A percentile compares a stretch with the other conserved stretches of the same genome.
Evolutionary conservation across 2,888 invertebrate species (phyloP).

Genomic region (Gymnosoma rotundatum): DNA sequence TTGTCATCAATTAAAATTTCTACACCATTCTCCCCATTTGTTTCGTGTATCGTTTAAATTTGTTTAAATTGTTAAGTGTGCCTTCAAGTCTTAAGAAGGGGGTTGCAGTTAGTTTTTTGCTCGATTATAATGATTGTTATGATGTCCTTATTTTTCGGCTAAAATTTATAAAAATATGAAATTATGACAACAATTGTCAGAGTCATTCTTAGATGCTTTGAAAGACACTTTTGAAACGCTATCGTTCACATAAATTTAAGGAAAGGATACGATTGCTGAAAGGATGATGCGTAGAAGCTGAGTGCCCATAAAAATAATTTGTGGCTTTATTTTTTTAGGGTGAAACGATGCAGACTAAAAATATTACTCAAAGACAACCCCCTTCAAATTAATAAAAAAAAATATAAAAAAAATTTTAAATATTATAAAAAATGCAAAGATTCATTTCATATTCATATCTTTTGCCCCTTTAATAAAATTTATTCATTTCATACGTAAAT

Average conservation of each 20-base stretch:
- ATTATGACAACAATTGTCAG: constrained; percentile 67
- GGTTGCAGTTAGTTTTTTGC: constrained; percentile 42
- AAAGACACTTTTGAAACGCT: constrained; percentile 46
- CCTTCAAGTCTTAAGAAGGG: constrained; percentile 23
- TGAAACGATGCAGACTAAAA: constrained; percentile 25
- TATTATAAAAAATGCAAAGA: constrained; percentile 31
- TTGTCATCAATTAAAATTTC: constrained; percentile 81
- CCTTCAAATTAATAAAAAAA: constrained; percentile 2
- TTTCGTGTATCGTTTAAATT: constrained; percentile 65
- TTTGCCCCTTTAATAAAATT: neutral
- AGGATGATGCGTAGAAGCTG: constrained; percentile 55
- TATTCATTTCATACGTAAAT: constrained; percentile 23
- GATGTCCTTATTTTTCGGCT: constrained; percentile 60
- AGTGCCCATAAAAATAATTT: constrained; percentile 74
- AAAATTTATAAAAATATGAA: constrained; percentile 63
- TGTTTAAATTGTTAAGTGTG: constrained; percentile 69
- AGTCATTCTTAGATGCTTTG: constrained; percentile 36
- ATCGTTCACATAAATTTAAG: constrained; percentile 16
- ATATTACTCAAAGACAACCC: constrained; percentile 47
- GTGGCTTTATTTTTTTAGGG: constrained; percentile 71
- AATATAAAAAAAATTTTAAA: constrained; percentile 1
- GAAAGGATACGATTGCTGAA: constrained; percentile 62
- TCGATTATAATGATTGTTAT: constrained; percentile 31
- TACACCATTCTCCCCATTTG: constrained; percentile 68
- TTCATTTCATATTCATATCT: neutral